Evolutionary conservation across 2,888 invertebrate species (phyloP), one percentile per base, ranked within the genome.

Genomic region (Ochropacha duplaris): DNA sequence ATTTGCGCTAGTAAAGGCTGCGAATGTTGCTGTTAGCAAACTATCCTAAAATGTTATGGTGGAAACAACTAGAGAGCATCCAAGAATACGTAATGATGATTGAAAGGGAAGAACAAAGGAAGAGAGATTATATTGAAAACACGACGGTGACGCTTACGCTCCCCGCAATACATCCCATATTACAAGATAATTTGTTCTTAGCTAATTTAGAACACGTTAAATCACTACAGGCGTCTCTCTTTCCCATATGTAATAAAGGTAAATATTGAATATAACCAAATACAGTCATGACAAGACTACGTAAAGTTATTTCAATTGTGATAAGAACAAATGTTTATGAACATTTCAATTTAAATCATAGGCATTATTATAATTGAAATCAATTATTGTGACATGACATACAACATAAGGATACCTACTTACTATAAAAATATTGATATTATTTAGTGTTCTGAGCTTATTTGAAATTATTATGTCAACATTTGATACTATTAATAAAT

Each of bases 161-260:
- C 26, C 90, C 90, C 16, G 78, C 81, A 22, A 86, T 86, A 70
- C 84, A 88, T 66, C 87, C 88, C 52, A 81, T 88, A 60, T 73
- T 90, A 61, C 85, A 88, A 73, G 88, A 91, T 65, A 86, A 88
- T 77, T 76, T 90, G 56, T 79, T 91, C 62, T 81, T 90, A 74
- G 83, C 90, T 36, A 89, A 88, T 76, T 68, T 91, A 79, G 89
- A 93, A 68, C 93, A 91, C 83, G 95, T 96, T 44, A 94, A 94
- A 83, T 93, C 94, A 59, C 90, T 96, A 60, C 96, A 96, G 83
- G 94, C 95, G 54, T 92, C 94, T 55, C 86, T 96, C 58, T 96
- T 96, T 83, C 96, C 96, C 54, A 92, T 93, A 74, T 93, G 87
- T 71, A 88, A 84, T 66, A 93, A 87, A 93, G 93, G 93, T 93